Evolutionary conservation across 2,113 vertebrate genomes (phyloP).

Genomic region (Anarhynchus alexandrinus): DNA sequence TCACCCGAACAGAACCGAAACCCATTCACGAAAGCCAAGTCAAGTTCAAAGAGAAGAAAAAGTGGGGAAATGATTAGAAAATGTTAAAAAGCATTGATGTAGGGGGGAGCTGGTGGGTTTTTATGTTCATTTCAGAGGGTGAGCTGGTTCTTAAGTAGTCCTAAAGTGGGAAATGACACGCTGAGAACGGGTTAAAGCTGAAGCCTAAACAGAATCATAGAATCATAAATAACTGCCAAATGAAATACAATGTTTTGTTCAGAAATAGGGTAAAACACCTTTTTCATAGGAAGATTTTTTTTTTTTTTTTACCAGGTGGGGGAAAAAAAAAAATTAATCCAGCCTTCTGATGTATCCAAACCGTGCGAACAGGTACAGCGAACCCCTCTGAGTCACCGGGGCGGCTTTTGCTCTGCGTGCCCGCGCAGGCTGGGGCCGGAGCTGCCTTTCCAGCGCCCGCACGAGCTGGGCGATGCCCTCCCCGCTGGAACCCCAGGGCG

Average conservation of each 20-base stretch:
- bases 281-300: neutral
- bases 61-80: neutral
- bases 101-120: too few species aligned
- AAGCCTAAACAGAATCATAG: too few species aligned
- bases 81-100: neutral
- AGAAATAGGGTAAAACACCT: neutral
- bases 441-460: accelerated
- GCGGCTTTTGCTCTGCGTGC: neutral
- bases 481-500: neutral
- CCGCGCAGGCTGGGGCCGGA: neutral
- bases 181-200: neutral
- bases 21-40: neutral
- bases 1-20: neutral
- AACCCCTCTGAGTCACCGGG: neutral
- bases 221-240: neutral
- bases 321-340: neutral
- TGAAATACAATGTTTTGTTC: accelerated
- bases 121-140: neutral
- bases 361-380: neutral
- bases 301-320: too few species aligned
- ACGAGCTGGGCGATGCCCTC: neutral
- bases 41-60: neutral
- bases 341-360: neutral
- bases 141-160: neutral
- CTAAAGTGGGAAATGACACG: neutral